Base-by-base conservation (phyloP, 2,888 invertebrate genomes). In the Acrobasis suavella region DNA sequence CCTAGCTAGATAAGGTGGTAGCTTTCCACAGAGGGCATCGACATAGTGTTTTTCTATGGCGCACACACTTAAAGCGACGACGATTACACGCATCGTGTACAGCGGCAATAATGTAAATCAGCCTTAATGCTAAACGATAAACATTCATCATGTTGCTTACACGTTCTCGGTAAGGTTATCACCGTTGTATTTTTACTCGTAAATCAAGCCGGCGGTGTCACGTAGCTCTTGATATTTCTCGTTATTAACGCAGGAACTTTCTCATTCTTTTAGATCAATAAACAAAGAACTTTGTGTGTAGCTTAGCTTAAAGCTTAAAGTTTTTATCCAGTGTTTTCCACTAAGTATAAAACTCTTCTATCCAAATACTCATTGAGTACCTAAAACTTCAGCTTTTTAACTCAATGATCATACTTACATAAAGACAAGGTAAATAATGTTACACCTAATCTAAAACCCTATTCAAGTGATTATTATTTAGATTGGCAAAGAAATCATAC, bases 111-210 rank as follows among this genome's bases (percentile, higher is more conserved):
- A 56, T 56, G 56, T 56, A 56, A 56, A 56, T 56, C 56, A 46
- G 42, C 54, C 55, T 64, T 65, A 66, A 65, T 62, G 63, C 62
- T 51, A 32, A 39, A 62, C 60, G 63, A 52, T 62, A 64, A 67
- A 65, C 65, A 67, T 66, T 66, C 65, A 67, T 72, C 67, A 65
- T 64, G 64, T 58, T 61, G 69, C 68, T 68, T 65, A 62, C 76
- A 75, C 76, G 80, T 76, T 71, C 72, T 70, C 74, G 69, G 70
- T 67, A 64, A 72, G 76, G 78, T 75, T 80, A 78, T 80, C 80
- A 67, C 65, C 63, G 71, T 65, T 65, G 67, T 71, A 65, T 65
- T 72, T 72, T 71, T 65, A 69, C 65, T 70, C 71, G 72, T 80
- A 75, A 77, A 79, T 78, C 75, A 75, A 64, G 64, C 38, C 67